phyloP scores from a whole-genome alignment of 2,113 vertebrate species.

The Xenopus tropicalis region DNA sequence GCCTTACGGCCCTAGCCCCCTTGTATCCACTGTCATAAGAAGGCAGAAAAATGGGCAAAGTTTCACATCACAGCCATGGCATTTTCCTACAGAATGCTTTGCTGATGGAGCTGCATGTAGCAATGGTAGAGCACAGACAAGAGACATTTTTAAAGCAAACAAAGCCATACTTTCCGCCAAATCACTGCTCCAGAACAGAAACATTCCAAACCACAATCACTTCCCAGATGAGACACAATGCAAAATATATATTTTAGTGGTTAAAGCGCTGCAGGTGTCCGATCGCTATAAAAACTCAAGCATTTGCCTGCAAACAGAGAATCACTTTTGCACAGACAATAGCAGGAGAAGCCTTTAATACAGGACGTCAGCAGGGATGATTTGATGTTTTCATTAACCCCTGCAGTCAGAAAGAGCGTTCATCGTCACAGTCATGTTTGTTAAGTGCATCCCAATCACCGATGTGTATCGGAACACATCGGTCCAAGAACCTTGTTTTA shows the following conservation, averaged over 20 bases:
- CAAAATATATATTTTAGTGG: background rate
- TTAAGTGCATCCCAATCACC: background rate
- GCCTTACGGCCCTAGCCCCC: background rate
- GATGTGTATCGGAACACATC: background rate
- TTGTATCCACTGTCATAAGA: background rate
- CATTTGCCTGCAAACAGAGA: constrained; percentile 13
- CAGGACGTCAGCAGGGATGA: constrained; percentile 35
- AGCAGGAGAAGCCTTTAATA: constrained; percentile 40
- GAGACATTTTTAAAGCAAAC: background rate
- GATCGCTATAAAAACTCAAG: constrained; percentile 9
- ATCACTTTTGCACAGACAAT: constrained; percentile 43
- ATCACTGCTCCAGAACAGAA: background rate
- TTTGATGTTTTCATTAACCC: constrained; percentile 39
- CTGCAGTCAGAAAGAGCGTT: constrained; percentile 10
- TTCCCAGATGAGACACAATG: background rate
- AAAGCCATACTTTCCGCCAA: constrained; percentile 16
- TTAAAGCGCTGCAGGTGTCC: constrained; percentile 31
- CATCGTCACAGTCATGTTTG: background rate
- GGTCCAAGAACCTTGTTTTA: background rate
- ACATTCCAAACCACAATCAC: constrained; percentile 15
- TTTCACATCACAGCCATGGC: background rate
- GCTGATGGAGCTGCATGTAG: background rate
- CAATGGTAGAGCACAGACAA: background rate
- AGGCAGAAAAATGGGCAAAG: constrained; percentile 2
- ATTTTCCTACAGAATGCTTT: background rate